phyloP scores from a whole-genome alignment of 2,113 vertebrate species.

The Ailuropoda melanoleuca region DNA sequence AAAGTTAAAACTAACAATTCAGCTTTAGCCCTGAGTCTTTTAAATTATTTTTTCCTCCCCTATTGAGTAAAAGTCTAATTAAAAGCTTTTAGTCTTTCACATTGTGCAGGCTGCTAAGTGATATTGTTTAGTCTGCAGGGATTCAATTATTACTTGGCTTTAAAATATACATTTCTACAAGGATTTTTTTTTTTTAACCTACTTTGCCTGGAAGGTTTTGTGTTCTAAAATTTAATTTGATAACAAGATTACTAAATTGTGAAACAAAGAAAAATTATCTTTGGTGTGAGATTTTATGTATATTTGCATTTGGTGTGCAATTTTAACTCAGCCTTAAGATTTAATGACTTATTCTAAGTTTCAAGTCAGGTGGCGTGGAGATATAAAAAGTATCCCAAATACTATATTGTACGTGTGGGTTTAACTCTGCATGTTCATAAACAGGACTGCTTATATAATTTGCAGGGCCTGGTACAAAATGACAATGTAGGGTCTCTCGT shows the following conservation, averaged over 20 bases:
- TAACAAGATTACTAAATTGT: constrained; percentile 70
- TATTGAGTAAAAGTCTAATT: constrained; percentile 84
- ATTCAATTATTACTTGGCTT: constrained; percentile 78
- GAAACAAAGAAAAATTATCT: constrained; percentile 47
- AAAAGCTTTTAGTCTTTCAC: constrained; percentile 84
- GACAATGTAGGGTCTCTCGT: background rate
- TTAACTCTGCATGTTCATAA: background rate
- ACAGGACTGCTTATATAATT: background rate
- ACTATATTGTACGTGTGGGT: background rate
- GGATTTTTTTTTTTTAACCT: constrained; percentile 57
- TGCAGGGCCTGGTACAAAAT: background rate
- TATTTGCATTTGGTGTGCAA: background rate
- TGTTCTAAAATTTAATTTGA: constrained; percentile 73
- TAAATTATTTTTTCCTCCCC: constrained; percentile 83
- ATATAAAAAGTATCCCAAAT: background rate
- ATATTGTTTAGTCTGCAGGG: constrained; percentile 79
- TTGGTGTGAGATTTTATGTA: constrained; percentile 4
- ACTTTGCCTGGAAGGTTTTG: constrained; percentile 67
- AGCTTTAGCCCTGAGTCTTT: constrained; percentile 79
- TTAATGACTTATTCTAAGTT: background rate
- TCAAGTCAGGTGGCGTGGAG: background rate
- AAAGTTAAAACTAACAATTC: constrained; percentile 81
- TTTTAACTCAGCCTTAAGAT: constrained; percentile 22
- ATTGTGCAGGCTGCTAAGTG: constrained; percentile 78
- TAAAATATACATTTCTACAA: constrained; percentile 69